phyloP scores from a whole-genome alignment of 2,113 vertebrate genomes.

The Coreoperca whiteheadi region DNA sequence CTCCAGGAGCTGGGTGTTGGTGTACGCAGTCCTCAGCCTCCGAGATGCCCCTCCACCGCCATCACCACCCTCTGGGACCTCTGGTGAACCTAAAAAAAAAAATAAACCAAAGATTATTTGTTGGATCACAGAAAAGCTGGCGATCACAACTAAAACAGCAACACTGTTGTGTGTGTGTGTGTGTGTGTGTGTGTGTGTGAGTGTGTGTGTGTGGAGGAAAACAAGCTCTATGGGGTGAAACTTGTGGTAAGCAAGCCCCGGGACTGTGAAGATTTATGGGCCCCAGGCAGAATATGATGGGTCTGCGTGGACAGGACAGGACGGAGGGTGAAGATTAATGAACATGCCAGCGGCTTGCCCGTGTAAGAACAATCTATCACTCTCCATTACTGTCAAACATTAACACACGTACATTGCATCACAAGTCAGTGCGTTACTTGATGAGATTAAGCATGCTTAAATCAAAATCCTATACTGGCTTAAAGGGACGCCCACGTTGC shows the following conservation, averaged over 20 bases:
- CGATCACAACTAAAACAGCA: constrained; percentile 29
- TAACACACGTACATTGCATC: constrained; percentile 91
- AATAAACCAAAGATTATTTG: constrained; percentile 9
- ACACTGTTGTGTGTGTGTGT: neutral
- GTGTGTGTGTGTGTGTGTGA: neutral
- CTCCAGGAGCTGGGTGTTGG: constrained; percentile 98
- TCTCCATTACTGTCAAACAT: constrained; percentile 99
- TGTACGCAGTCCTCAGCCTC: constrained; percentile 96
- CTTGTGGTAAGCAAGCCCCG: constrained; percentile 74
- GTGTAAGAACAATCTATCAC: constrained; percentile 96
- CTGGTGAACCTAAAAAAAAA: constrained; percentile 89
- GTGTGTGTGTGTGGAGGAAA: neutral
- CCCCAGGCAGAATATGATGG: constrained; percentile 83
- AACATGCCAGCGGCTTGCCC: constrained; percentile 95
- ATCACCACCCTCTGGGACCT: constrained; percentile 86
- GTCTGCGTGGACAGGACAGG: constrained; percentile 89
- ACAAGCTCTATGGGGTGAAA: constrained; percentile 58
- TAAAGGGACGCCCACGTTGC: constrained; percentile 58
- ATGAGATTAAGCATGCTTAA: constrained; percentile 74
- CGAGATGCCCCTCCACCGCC: constrained; percentile 87
- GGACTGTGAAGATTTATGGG: constrained; percentile 81
- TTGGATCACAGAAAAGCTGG: neutral
- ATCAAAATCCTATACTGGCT: constrained; percentile 59
- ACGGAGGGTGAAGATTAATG: constrained; percentile 94
- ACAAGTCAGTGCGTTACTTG: constrained; percentile 82